These are phyloP conservation scores for Lochmaea crataegi DNA, from an alignment of 2,888 invertebrate genomes.

Conservation along the genomic window DNA sequence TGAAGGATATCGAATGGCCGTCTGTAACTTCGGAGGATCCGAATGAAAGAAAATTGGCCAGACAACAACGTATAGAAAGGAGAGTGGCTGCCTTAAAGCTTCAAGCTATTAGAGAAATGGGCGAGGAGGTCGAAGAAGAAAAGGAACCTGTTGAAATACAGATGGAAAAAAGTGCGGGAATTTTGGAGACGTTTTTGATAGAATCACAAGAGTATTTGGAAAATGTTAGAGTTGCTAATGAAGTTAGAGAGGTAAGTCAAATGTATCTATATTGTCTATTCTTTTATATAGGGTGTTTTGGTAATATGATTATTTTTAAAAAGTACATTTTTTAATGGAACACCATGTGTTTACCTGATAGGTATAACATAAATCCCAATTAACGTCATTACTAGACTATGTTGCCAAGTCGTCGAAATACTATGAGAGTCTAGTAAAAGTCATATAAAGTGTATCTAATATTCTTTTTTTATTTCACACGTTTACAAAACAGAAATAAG, in stretches of 20 bases:
- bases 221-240: constrained; percentile 82
- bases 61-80: constrained; percentile 75
- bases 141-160: constrained; percentile 71
- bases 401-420: too few species aligned
- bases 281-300: too few species aligned
- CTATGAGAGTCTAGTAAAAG: too few species aligned
- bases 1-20: constrained; percentile 40
- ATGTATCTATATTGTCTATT: not conserved
- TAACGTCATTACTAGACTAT: too few species aligned
- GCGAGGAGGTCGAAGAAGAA: constrained; percentile 59
- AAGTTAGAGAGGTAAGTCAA: constrained; percentile 71
- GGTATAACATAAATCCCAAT: too few species aligned
- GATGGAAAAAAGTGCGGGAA: constrained; percentile 72
- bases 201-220: constrained; percentile 80
- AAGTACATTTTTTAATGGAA: too few species aligned
- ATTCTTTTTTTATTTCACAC: too few species aligned
- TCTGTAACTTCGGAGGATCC: constrained; percentile 72
- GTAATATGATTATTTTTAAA: too few species aligned
- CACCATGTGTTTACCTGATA: too few species aligned
- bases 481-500: too few species aligned
- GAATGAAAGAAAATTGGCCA: constrained; percentile 77
- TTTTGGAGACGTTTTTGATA: constrained; percentile 72
- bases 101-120: constrained; percentile 19
- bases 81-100: constrained; percentile 67
- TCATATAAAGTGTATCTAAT: too few species aligned